Base-by-base conservation (phyloP, 1,140 invertebrate species). In the Trachymyrmex septentrionalis region DNA sequence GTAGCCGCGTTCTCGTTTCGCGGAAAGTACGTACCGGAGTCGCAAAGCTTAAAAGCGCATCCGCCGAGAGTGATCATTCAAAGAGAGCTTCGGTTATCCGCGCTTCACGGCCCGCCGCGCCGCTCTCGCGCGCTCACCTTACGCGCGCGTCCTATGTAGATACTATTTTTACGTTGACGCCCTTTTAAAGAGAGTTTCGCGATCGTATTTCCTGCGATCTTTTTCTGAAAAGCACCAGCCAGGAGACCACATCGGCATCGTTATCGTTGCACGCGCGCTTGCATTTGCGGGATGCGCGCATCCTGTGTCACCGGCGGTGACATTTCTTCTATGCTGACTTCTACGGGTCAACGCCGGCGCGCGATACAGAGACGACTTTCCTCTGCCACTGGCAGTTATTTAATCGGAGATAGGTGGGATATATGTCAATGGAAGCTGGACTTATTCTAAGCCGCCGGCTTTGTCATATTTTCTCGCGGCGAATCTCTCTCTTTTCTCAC, bases 181-280 rank as follows among this genome's bases (percentile, higher is more conserved):
- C 27, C 55, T 73, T 73, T 69, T 82, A 82, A 82, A 82, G 66
- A 82, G 66, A 82, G 55, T 73, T 30, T 73, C 12, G 80, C 80
- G 24, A 81, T 81, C 77, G 64, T 64, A 44, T 73, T 73, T 72
- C 27, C 80, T 19, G 19, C 55, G 38, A 59, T 38, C 38, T 61
- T 61, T 61, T 24, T 73, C 55, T 73, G 44, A 82, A 82, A 82
- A 59, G 38, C 67, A 44, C 16, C 50, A 21, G 30, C 24, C 10
- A 14, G 21, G 44, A 48, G 38, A 30, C 34, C 69, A 27, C 38
- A 16, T n/a, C n/a, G 16, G 16, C 67, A 38, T 73, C 80, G 80
- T 82, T 82, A 82, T 82, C 80, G 55, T 82, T 82, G 55, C 80
- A 82, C 80, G 67, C 67, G 67, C 67, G 69, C 38, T 82, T 82